A percentile compares a stretch with the other conserved stretches of the same genome.
Evolutionary conservation across 2,888 invertebrate genomes (phyloP).

Genomic region (Parapristionchus giblindavisi): DNA sequence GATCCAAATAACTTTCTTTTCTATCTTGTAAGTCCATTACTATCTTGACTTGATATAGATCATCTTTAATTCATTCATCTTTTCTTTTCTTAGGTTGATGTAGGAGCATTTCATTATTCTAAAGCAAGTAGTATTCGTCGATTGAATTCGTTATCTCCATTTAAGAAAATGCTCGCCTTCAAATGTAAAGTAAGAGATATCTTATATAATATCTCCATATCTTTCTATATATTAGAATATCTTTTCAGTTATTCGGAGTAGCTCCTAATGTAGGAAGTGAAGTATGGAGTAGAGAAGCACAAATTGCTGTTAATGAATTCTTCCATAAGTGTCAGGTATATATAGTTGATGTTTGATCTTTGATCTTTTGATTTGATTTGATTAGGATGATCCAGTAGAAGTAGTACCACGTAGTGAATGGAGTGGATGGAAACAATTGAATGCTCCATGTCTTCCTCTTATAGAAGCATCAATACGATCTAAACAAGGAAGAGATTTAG

Average conservation of each 20-base stretch:
- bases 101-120: constrained; percentile 58
- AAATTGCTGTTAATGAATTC: constrained; percentile 55
- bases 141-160: constrained; percentile 56
- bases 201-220: too few relatives aligned
- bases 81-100: constrained; percentile 47
- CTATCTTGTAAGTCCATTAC: constrained; percentile 26
- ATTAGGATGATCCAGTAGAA: constrained; percentile 37
- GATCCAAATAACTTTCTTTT: constrained; percentile 40
- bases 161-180: constrained; percentile 61
- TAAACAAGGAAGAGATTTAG: constrained; percentile 53
- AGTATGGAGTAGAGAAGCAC: constrained; percentile 57
- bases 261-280: constrained; percentile 51
- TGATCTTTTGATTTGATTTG: neutral
- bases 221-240: too few relatives aligned
- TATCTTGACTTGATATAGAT: neutral
- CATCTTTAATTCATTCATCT: neutral
- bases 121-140: constrained; percentile 45
- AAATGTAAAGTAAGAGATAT: constrained; percentile 52
- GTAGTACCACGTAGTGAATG: constrained; percentile 49
- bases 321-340: constrained; percentile 41
- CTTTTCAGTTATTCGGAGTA: constrained; percentile 51
- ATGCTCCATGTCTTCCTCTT: constrained; percentile 54
- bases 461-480: constrained; percentile 53
- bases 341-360: constrained; percentile 3
- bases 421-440: constrained; percentile 55